A percentile compares a stretch with the other conserved stretches of the same genome.
phyloP scores from a whole-genome alignment of 1,140 invertebrate genomes.

The Episyrphus balteatus region DNA sequence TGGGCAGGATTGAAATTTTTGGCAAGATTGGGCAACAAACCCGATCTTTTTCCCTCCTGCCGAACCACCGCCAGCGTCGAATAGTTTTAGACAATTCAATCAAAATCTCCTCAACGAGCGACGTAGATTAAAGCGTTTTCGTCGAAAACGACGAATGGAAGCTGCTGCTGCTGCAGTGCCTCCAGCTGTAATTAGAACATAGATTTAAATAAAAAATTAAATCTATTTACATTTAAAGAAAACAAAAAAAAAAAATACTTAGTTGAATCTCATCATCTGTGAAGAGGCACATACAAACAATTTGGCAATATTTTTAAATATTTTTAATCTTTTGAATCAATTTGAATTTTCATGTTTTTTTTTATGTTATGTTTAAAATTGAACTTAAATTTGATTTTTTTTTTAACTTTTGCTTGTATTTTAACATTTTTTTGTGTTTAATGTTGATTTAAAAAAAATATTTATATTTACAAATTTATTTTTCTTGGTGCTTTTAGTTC shows the following conservation, averaged over 20 bases:
- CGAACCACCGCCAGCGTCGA: not conserved
- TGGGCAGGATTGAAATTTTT: slow-evolving; percentile 49
- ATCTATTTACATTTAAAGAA: not conserved
- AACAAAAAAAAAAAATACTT: too few relatives aligned
- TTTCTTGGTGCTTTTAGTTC: too few relatives aligned
- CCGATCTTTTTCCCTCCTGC: slow-evolving; percentile 30
- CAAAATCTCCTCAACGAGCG: slow-evolving; percentile 24
- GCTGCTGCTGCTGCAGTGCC: slow-evolving; percentile 9
- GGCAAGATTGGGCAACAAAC: slow-evolving; percentile 37
- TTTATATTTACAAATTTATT: too few relatives aligned
- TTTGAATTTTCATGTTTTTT: too few relatives aligned
- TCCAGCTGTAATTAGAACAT: slow-evolving; percentile 13
- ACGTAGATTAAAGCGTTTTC: slow-evolving; percentile 27
- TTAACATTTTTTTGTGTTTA: too few relatives aligned
- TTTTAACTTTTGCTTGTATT: too few relatives aligned
- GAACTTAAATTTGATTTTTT: too few relatives aligned
- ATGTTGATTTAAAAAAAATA: too few relatives aligned
- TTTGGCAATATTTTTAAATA: too few relatives aligned
- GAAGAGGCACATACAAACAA: not conserved
- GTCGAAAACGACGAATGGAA: slow-evolving; percentile 16
- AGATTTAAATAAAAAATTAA: not conserved
- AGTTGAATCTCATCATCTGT: too few relatives aligned
- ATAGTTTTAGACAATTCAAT: slow-evolving; percentile 25
- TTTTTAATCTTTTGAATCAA: too few relatives aligned
- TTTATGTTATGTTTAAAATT: too few relatives aligned